phyloP scores from a whole-genome alignment of 1,140 invertebrate genomes.

The Eriosoma lanigerum region DNA sequence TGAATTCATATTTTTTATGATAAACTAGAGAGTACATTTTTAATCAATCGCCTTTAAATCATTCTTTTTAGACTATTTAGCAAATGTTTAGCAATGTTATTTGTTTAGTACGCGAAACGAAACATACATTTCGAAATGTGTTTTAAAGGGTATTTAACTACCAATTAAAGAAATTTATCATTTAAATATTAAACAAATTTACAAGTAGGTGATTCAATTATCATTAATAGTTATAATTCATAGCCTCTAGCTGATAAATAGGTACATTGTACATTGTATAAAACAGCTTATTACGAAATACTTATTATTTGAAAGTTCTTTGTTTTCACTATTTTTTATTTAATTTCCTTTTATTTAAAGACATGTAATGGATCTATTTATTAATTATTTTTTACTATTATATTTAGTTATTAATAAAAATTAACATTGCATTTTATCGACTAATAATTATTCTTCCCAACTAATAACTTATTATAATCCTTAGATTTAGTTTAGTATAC shows the following conservation, averaged over 20 bases:
- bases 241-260: neutral
- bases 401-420: constrained; percentile 16
- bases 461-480: constrained; percentile 1
- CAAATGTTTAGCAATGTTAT: too few species aligned
- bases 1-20: too few species aligned
- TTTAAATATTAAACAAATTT: neutral
- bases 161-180: neutral
- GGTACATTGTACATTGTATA: neutral
- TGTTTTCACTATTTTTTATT: too few species aligned
- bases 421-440: neutral
- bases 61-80: too few species aligned
- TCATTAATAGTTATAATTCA: neutral
- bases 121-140: too few species aligned
- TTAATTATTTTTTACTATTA: neutral
- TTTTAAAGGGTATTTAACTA: too few species aligned
- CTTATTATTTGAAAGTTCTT: too few species aligned
- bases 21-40: too few species aligned
- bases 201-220: neutral
- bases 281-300: neutral
- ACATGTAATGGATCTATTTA: too few species aligned
- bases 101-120: too few species aligned
- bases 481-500: neutral
- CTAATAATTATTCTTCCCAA: neutral
- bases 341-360: neutral
- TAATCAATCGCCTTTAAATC: too few species aligned